Evolutionary conservation across 2,113 vertebrate genomes (phyloP).

Genomic region (Chloroceryle aenea): DNA sequence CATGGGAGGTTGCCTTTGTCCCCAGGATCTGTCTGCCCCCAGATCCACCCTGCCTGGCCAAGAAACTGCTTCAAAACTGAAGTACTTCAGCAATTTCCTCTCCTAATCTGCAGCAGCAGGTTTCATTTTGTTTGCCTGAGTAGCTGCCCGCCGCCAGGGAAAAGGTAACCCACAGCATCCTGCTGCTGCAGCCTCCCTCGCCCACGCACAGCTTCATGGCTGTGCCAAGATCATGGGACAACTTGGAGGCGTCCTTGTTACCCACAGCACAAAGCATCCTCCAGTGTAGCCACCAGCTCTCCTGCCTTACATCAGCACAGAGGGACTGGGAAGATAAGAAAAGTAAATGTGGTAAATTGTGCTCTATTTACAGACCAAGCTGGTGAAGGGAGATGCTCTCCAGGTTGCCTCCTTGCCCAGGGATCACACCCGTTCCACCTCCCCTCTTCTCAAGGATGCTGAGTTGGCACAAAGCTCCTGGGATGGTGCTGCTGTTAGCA

Average conservation of each 20-base stretch:
- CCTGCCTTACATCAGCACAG: neutral
- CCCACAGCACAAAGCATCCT: neutral
- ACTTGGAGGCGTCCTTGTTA: neutral
- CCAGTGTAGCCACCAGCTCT: neutral
- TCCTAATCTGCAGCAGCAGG: neutral
- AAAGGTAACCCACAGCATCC: neutral
- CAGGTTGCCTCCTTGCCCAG: neutral
- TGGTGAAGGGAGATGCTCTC: neutral
- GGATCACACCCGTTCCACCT: fast-evolving
- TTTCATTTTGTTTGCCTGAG: neutral
- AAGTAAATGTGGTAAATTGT: neutral
- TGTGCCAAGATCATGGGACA: neutral
- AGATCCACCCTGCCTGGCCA: neutral
- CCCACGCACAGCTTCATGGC: neutral
- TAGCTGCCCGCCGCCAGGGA: neutral
- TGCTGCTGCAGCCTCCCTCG: fast-evolving
- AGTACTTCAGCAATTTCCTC: neutral
- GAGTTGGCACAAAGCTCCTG: neutral
- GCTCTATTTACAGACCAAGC: neutral
- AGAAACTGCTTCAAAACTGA: neutral
- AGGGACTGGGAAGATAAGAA: neutral
- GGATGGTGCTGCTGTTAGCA: neutral
- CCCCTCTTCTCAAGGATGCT: neutral
- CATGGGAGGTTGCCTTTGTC: fast-evolving
- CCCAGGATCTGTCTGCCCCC: neutral